Evolutionary conservation across 2,113 vertebrate genomes (phyloP).

Genomic region (Cyanoramphus novaezelandiae): DNA sequence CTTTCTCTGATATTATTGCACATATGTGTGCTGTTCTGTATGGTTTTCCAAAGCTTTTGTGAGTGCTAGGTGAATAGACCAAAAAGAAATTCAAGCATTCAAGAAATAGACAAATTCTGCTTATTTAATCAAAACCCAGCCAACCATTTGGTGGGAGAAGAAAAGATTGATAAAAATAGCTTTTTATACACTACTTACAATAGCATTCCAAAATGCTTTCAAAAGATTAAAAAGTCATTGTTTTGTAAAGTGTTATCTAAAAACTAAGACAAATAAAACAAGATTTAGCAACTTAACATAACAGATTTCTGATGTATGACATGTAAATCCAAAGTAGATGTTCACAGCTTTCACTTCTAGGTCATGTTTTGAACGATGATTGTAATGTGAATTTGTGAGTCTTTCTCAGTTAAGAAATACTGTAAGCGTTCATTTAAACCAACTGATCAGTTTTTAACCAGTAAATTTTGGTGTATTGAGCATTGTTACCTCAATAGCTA

Average conservation of each 20-base stretch:
- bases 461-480: not conserved
- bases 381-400: not conserved
- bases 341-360: not conserved
- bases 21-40: not conserved
- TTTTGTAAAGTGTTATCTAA: not conserved
- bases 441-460: not conserved
- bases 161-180: not conserved
- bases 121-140: not conserved
- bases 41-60: not conserved
- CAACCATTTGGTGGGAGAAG: not conserved
- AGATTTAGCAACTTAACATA: not conserved
- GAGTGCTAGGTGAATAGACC: not conserved
- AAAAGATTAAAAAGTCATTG: not conserved
- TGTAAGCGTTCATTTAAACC: not conserved
- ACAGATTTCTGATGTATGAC: not conserved
- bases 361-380: not conserved
- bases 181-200: not conserved
- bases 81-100: not conserved
- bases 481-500: not conserved
- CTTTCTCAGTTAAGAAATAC: not conserved
- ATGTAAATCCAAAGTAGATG: not conserved
- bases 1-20: not conserved
- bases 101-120: not conserved
- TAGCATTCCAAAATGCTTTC: not conserved
- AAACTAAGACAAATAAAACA: not conserved